These are phyloP conservation scores for Rhagium mordax DNA, from an alignment of 2,888 invertebrate species.

Conservation along the genomic window DNA sequence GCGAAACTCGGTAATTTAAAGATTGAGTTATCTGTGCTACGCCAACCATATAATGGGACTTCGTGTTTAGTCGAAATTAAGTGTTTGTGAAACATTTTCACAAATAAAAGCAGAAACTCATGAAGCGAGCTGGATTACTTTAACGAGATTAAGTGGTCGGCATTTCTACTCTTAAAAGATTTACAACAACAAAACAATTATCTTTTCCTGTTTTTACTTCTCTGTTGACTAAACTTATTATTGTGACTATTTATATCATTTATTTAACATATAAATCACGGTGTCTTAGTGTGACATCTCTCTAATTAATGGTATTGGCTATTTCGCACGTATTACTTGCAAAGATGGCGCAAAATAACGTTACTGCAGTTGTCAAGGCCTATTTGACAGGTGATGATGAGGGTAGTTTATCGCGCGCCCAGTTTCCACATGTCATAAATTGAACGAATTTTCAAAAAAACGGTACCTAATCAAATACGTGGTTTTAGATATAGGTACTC, in stretches of 20 bases:
- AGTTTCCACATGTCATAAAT: too few species aligned
- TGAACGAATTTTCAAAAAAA: too few species aligned
- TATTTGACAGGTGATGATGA: too few species aligned
- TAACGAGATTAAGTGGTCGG: slow-evolving; percentile 28
- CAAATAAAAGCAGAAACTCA: slow-evolving; percentile 29
- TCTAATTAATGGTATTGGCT: neutral
- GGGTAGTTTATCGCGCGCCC: too few species aligned
- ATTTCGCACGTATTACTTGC: neutral
- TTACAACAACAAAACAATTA: slow-evolving; percentile 33
- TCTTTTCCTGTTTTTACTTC: slow-evolving; percentile 25
- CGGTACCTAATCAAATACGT: too few species aligned
- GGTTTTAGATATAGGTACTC: too few species aligned
- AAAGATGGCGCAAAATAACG: neutral
- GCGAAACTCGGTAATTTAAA: neutral
- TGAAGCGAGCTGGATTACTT: slow-evolving; percentile 5
- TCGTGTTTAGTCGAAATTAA: slow-evolving; percentile 8
- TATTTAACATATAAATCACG: slow-evolving; percentile 13
- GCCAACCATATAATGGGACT: neutral
- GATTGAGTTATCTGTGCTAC: neutral
- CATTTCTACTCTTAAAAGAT: slow-evolving; percentile 25
- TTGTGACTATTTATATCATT: slow-evolving; percentile 1
- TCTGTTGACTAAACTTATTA: slow-evolving; percentile 18
- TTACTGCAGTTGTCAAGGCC: neutral
- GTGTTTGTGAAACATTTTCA: slow-evolving; percentile 18
- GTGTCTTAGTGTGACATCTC: slow-evolving; percentile 3